Evolutionary conservation across 2,797 vertebrate genomes (phyloP).

Genomic region (Neosalanx taihuensis): DNA sequence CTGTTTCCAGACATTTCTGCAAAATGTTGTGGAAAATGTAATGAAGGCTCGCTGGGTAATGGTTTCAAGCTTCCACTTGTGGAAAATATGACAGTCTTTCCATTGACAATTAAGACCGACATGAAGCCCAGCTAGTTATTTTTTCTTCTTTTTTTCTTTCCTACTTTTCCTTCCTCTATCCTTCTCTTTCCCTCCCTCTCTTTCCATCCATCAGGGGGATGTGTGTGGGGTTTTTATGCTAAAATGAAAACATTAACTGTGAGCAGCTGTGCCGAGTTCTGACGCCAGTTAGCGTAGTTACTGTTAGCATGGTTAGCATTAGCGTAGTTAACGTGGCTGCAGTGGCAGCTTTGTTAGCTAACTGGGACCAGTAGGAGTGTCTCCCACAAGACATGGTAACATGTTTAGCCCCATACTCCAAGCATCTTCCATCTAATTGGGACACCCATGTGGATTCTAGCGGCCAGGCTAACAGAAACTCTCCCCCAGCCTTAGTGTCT

Average conservation of each 20-base stretch:
- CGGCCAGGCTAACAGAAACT: no score
- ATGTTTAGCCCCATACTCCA: slow-evolving; percentile 18
- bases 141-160: slow-evolving; percentile 29
- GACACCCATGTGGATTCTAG: no score
- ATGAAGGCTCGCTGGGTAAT: slow-evolving; percentile 75
- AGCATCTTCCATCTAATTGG: slow-evolving; percentile 13
- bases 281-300: not conserved
- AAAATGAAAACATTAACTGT: slow-evolving; percentile 52
- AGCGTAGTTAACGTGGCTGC: slow-evolving; percentile 22
- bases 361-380: not conserved
- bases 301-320: slow-evolving; percentile 1
- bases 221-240: slow-evolving; percentile 62
- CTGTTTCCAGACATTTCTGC: slow-evolving; percentile 85
- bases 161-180: not conserved
- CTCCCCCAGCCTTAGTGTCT: no score
- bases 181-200: slow-evolving; percentile 13
- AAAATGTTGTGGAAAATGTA: slow-evolving; percentile 90
- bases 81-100: slow-evolving; percentile 87
- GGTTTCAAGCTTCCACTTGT: slow-evolving; percentile 79
- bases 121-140: slow-evolving; percentile 66
- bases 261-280: slow-evolving; percentile 33
- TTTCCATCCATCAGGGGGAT: slow-evolving; percentile 58
- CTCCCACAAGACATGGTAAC: not conserved
- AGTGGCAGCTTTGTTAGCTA: not conserved
- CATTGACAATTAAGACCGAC: slow-evolving; percentile 82